Conservation (phyloP, 2,113 vertebrate species). For the Phainopepla nitens region DNA sequence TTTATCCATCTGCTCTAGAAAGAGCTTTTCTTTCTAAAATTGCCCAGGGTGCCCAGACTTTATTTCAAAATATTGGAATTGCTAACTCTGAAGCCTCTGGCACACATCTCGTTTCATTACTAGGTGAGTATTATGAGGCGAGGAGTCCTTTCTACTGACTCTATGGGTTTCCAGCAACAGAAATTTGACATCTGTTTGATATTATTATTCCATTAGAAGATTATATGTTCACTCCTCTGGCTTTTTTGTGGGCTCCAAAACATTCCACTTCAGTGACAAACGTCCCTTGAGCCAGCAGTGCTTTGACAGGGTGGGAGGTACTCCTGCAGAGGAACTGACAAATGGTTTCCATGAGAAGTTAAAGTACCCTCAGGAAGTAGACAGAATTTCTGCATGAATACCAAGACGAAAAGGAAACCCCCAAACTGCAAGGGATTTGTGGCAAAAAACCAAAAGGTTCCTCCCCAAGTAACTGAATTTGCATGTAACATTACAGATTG, state of each 20-base stretch:
- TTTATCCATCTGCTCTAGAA: conserved; percentile 27
- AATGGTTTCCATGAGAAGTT: conserved; percentile 21
- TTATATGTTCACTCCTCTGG: neutral
- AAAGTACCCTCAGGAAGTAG: conserved; percentile 1
- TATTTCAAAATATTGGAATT: neutral
- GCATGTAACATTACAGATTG: neutral
- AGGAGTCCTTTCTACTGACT: neutral
- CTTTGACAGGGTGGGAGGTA: neutral
- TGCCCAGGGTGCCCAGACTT: neutral
- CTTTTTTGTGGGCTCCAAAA: conserved; percentile 34
- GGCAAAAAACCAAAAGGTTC: neutral
- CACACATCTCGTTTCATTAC: neutral
- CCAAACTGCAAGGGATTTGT: neutral
- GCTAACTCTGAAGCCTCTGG: conserved; percentile 10
- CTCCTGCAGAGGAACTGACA: neutral
- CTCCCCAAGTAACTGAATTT: neutral
- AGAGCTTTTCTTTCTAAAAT: neutral
- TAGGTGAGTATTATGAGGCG: neutral
- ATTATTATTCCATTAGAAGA: conserved; percentile 57
- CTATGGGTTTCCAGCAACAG: neutral
- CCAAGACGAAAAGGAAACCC: neutral
- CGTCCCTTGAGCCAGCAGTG: neutral
- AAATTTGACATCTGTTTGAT: conserved; percentile 56
- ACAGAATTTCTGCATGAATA: conserved; percentile 20
- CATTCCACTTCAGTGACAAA: conserved; percentile 56